Conservation (phyloP, 1,140 invertebrate genomes). For the Papilio aristodemus region DNA sequence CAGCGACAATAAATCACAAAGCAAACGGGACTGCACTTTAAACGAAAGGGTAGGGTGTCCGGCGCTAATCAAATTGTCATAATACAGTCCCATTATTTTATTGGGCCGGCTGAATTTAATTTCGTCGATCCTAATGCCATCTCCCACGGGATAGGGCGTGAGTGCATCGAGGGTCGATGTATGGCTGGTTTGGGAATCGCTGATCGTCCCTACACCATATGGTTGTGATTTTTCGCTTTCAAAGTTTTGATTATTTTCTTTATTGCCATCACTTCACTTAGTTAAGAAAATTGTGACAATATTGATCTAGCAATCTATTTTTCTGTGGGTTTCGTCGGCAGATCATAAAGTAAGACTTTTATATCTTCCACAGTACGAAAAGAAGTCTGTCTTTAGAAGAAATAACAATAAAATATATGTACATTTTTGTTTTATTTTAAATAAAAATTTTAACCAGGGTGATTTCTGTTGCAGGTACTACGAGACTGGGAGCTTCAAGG, state of each 20-base stretch:
- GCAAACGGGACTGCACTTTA: constrained; percentile 34
- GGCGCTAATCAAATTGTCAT: constrained; percentile 59
- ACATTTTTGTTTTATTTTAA: no score
- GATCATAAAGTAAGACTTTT: no score
- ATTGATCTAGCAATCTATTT: not conserved
- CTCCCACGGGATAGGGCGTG: constrained; percentile 49
- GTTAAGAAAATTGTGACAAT: not conserved
- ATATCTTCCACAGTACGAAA: no score
- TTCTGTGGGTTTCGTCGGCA: not conserved
- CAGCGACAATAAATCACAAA: constrained; percentile 27
- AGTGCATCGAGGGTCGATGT: constrained; percentile 46
- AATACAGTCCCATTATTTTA: constrained; percentile 63
- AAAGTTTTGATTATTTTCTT: constrained; percentile 38
- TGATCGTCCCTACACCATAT: constrained; percentile 41
- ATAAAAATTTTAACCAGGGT: no score
- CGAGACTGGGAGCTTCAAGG: constrained; percentile 99
- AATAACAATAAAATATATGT: no score
- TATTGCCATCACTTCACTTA: not conserved
- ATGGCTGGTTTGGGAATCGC: constrained; percentile 58
- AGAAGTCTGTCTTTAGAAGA: no score
- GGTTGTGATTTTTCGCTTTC: constrained; percentile 46
- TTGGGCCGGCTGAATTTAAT: constrained; percentile 61
- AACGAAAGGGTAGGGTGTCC: constrained; percentile 45
- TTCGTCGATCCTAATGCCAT: constrained; percentile 53
- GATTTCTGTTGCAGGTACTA: constrained; percentile 90